These are phyloP conservation scores for Channa maculata DNA, from an alignment of 2,113 vertebrate species.

Conservation along the genomic window DNA sequence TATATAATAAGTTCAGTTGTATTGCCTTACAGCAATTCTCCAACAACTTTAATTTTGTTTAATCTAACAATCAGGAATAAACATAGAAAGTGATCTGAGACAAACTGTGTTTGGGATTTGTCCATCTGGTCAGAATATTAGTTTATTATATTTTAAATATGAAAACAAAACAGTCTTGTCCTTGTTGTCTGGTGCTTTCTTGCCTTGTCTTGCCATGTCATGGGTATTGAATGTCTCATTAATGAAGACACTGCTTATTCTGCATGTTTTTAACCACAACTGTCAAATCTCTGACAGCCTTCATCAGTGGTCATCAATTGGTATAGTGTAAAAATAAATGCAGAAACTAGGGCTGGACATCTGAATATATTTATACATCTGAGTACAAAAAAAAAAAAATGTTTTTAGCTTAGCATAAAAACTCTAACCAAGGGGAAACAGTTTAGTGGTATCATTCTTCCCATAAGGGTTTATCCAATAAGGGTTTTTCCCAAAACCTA, in stretches of 20 bases:
- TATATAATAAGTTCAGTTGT: slow-evolving; percentile 9
- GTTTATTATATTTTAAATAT: slow-evolving; percentile 14
- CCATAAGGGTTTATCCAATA: no score
- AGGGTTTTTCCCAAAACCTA: no score
- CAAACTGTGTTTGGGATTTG: slow-evolving; percentile 29
- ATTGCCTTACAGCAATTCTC: slow-evolving; percentile 29
- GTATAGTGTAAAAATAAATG: not conserved
- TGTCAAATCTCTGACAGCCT: slow-evolving; percentile 17
- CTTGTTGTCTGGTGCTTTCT: not conserved
- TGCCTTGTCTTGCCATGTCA: not conserved
- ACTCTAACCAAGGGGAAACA: no score
- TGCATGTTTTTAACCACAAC: not conserved
- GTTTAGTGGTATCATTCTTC: no score
- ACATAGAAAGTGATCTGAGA: slow-evolving; percentile 35
- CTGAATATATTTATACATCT: slow-evolving; percentile 24
- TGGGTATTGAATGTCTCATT: not conserved
- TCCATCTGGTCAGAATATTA: slow-evolving; percentile 24
- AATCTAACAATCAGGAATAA: slow-evolving; percentile 18
- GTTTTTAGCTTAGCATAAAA: not conserved
- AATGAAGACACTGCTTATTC: not conserved
- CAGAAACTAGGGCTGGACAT: not conserved
- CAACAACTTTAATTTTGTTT: slow-evolving; percentile 34
- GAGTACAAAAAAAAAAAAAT: no score
- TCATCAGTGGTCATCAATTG: not conserved
- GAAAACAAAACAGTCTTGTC: slow-evolving; percentile 11